Percentiles rank a stretch among this genome's conserved stretches.
Conservation (phyloP, 2,888 invertebrate genomes). For the Ecdyonurus torrentis region DNA sequence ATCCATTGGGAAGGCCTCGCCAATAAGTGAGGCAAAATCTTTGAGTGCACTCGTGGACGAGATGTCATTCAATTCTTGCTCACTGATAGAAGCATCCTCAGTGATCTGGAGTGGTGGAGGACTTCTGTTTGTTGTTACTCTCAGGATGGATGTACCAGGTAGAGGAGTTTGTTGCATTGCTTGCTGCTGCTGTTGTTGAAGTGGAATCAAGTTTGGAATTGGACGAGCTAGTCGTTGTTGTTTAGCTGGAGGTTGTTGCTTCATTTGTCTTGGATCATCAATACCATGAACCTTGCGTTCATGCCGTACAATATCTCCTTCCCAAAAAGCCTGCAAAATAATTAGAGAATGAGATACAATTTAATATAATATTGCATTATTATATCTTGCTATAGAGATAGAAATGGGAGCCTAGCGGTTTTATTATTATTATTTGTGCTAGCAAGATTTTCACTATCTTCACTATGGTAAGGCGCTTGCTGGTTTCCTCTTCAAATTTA, state of each 20-base stretch:
- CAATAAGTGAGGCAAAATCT: slow-evolving; percentile 34
- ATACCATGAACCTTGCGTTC: slow-evolving; percentile 29
- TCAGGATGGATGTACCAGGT: slow-evolving; percentile 13
- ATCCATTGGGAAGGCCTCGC: slow-evolving; percentile 14
- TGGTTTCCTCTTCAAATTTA: too few species aligned
- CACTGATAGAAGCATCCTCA: slow-evolving; percentile 21
- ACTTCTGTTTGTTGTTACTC: slow-evolving; percentile 11
- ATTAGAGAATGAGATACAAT: neutral
- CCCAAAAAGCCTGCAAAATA: slow-evolving; percentile 28
- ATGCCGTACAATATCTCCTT: slow-evolving; percentile 37
- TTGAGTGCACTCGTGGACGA: slow-evolving; percentile 31
- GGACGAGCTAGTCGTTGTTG: slow-evolving; percentile 35
- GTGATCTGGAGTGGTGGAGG: neutral
- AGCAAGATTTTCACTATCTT: too few species aligned
- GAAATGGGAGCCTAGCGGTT: too few species aligned
- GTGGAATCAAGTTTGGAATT: slow-evolving; percentile 59
- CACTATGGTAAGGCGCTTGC: too few species aligned
- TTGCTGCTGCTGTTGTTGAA: slow-evolving; percentile 21
- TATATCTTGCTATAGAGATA: too few species aligned
- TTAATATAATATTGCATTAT: neutral
- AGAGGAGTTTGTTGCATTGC: slow-evolving; percentile 6
- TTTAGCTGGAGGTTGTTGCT: slow-evolving; percentile 8
- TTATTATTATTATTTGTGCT: too few species aligned
- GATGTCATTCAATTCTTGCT: slow-evolving; percentile 30
- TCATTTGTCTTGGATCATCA: slow-evolving; percentile 17